Evolutionary conservation across 2,797 vertebrate species (phyloP).

Genomic region (Threskiornis aethiopicus): DNA sequence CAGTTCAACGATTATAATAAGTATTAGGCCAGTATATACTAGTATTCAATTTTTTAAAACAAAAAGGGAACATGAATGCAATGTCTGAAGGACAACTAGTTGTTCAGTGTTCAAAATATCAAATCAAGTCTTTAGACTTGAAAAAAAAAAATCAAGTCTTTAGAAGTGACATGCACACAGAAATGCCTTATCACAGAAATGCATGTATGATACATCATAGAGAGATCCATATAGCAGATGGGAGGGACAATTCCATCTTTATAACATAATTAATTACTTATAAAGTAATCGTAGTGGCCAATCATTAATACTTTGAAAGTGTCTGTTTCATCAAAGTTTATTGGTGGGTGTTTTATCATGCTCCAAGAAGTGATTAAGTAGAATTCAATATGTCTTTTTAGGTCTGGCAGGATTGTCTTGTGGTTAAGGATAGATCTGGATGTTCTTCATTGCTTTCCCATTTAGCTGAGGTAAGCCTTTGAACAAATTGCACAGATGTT

Average conservation of each 20-base stretch:
- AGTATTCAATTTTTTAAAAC: neutral
- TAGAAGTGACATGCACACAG: neutral
- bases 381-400: conserved; percentile 21
- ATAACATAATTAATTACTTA: neutral
- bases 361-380: conserved; percentile 39
- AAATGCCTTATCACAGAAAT: neutral
- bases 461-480: conserved; percentile 32
- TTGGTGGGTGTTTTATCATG: conserved; percentile 9
- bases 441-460: conserved; percentile 11
- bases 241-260: neutral
- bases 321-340: conserved; percentile 21
- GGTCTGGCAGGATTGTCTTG: neutral
- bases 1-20: neutral
- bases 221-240: conserved; percentile 6
- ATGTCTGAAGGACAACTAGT: neutral
- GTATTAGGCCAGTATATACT: neutral
- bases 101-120: neutral
- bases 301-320: conserved; percentile 11
- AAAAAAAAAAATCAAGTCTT: too few species aligned
- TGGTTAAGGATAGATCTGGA: conserved; percentile 13
- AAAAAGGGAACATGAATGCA: neutral
- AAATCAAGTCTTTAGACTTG: too few species aligned
- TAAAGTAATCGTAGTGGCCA: neutral
- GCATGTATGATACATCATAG: neutral
- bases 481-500: conserved; percentile 39